Evolutionary conservation across 2,113 vertebrate species (phyloP), one percentile per base, ranked within the genome.

Genomic region (Xyliphius kryptos): DNA sequence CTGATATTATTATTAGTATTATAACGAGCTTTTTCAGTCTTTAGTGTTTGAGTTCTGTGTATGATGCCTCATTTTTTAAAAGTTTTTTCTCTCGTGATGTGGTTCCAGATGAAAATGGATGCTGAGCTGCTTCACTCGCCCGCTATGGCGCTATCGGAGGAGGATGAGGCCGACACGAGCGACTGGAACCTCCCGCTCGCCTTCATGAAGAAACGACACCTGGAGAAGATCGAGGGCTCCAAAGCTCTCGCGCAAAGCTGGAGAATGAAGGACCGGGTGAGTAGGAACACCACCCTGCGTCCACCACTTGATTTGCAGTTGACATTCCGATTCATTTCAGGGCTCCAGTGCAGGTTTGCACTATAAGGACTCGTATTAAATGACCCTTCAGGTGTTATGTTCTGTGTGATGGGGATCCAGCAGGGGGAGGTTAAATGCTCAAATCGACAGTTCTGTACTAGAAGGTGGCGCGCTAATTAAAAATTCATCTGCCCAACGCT

Each of bases 211-310:
- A 99, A 99, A 40, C 86, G 96, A n/a, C 96, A 99, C 72, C 90
- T 89, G 1, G 96, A 99, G 86, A 99, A 99, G 77, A 99, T 99
- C 1, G 96, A 99, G 65, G 96, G 96, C 77, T 98, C 92, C 79
- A 97, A 97, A 62, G 97, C 94, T 0, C 77, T 98, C 62, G 93
- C 96, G 0, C 96, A 99, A 88, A 97, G 94, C 83, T 98, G 95
- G 95, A 89, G 95, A 77, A 98, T 98, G 95, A 98, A 98, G 82
- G 95, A 98, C 82, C 84, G 95, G 92, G 95, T 98, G 81, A 90
- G 61, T 9, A 38, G 13, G 6, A 36, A 26, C 6, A 6, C 22
- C 22, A n/a, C n/a, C n/a, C n/a, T n/a, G n/a, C n/a, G n/a, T n/a
- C n/a, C n/a, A 6, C 22, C 22, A 26, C 22, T 26, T 26, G 22